A percentile compares a stretch with the other conserved stretches of the same genome.
Conservation (phyloP, 2,888 invertebrate genomes). For the Lepidonotus clava region DNA sequence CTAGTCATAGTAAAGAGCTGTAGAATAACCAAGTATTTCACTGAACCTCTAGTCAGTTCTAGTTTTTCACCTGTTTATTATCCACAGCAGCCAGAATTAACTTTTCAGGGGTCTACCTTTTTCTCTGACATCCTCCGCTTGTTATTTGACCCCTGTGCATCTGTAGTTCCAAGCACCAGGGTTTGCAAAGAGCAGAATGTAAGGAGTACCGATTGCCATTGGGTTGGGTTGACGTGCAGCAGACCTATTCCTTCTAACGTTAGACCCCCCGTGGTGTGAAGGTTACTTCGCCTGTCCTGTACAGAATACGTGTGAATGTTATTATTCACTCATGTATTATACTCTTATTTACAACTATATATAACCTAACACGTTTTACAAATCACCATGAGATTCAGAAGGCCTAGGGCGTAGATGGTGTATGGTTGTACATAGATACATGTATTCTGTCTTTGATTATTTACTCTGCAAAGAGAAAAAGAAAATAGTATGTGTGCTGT, state of each 20-base stretch:
- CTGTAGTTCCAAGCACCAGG: neutral
- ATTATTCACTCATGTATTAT: conserved; percentile 33
- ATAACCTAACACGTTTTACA: neutral
- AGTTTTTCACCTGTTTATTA: too few relatives aligned
- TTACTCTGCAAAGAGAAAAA: neutral
- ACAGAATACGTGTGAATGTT: neutral
- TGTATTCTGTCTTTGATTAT: neutral
- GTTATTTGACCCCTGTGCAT: too few relatives aligned
- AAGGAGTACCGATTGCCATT: neutral
- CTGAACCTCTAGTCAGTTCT: too few relatives aligned
- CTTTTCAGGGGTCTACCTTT: too few relatives aligned
- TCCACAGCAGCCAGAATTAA: too few relatives aligned
- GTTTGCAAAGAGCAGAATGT: neutral
- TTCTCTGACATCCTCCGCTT: too few relatives aligned
- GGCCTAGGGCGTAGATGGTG: neutral
- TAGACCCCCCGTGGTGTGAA: neutral
- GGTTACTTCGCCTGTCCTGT: neutral
- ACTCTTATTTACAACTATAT: neutral
- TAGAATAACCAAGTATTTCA: too few relatives aligned
- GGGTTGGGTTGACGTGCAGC: neutral
- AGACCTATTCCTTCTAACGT: neutral
- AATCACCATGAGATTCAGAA: conserved; percentile 15
- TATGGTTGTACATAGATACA: neutral
- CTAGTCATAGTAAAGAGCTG: too few relatives aligned
- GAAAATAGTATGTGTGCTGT: neutral